Conservation (phyloP, 2,113 vertebrate genomes). For the Scatophagus argus region DNA sequence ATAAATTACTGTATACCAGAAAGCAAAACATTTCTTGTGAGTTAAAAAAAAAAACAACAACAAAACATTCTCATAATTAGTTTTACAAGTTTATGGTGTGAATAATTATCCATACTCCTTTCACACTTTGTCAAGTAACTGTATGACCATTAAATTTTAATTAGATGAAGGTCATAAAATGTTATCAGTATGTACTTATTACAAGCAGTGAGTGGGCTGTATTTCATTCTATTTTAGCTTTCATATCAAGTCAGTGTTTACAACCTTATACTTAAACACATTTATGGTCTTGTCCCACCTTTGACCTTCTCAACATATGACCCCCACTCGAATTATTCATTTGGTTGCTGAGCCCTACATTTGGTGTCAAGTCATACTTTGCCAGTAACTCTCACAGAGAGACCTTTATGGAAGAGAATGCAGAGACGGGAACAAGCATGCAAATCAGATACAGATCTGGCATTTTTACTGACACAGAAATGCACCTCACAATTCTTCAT, state of each 20-base stretch:
- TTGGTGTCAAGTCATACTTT: not conserved
- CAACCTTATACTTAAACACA: not conserved
- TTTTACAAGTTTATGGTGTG: not conserved
- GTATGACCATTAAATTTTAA: not conserved
- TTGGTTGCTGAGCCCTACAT: not conserved
- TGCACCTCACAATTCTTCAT: conserved; percentile 65
- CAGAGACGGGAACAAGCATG: conserved; percentile 60
- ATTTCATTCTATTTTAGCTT: not conserved
- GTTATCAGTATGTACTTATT: not conserved
- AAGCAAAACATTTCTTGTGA: not conserved
- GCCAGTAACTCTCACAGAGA: conserved; percentile 6
- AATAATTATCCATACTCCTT: not conserved
- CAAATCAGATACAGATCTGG: conserved; percentile 69
- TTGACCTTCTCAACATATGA: not conserved
- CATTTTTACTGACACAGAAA: conserved; percentile 72
- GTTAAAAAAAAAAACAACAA: not conserved
- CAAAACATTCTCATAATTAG: not conserved
- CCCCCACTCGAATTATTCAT: conserved; percentile 11
- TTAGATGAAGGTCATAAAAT: conserved; percentile 12
- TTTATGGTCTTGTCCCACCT: conserved; percentile 11
- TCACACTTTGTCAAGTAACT: not conserved
- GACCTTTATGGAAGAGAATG: conserved; percentile 51
- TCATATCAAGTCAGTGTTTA: not conserved
- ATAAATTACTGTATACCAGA: not conserved
- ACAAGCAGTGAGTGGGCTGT: not conserved